Evolutionary conservation across 1,140 invertebrate species (phyloP).

Genomic region (Rhizoglyphus robini): DNA sequence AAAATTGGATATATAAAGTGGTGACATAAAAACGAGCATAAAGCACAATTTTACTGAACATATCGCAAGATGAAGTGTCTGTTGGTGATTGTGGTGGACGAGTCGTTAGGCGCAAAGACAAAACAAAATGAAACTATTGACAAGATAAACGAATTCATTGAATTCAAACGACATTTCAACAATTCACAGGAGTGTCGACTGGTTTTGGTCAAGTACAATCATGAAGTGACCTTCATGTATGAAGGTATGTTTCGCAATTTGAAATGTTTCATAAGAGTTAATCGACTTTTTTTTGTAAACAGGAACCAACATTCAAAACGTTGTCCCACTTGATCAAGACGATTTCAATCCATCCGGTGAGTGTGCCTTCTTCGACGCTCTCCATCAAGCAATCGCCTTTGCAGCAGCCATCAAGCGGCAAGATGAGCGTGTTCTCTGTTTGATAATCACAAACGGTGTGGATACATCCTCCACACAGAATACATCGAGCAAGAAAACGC

Average conservation of each 20-base stretch:
- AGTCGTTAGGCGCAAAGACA: neutral
- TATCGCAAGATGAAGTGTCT: too few species aligned
- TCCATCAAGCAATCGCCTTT: neutral
- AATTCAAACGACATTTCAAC: neutral
- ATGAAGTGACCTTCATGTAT: neutral
- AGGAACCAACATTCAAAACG: neutral
- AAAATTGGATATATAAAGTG: too few species aligned
- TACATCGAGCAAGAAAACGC: neutral
- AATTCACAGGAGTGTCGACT: neutral
- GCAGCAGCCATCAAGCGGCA: neutral
- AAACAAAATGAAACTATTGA: slow-evolving; percentile 4
- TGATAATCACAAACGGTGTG: slow-evolving; percentile 12
- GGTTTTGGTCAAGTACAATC: slow-evolving; percentile 11
- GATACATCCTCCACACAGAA: slow-evolving; percentile 5
- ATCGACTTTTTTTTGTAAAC: neutral
- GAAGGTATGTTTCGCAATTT: too few species aligned
- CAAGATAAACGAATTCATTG: neutral
- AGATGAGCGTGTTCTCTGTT: slow-evolving; percentile 5
- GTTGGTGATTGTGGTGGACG: slow-evolving; percentile 15
- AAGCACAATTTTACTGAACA: too few species aligned
- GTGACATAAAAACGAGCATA: too few species aligned
- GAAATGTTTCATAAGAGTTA: neutral
- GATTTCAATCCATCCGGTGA: neutral
- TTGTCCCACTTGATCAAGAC: neutral
- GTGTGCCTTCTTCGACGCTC: slow-evolving; percentile 7